A percentile compares a stretch with the other conserved stretches of the same genome.
These are phyloP conservation scores for Agriopis aurantiaria DNA, from an alignment of 2,888 invertebrate species.

Conservation along the genomic window DNA sequence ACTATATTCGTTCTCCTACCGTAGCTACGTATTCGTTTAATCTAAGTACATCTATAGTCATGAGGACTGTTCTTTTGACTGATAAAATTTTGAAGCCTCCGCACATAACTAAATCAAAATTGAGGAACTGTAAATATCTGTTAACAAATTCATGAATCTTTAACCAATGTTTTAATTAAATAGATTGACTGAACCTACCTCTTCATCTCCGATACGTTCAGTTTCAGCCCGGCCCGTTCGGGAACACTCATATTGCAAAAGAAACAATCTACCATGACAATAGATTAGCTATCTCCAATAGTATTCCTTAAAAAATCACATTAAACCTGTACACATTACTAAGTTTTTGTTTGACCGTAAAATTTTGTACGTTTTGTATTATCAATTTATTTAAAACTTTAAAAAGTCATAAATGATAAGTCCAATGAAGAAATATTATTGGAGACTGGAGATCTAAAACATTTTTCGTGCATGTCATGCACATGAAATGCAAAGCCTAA, in stretches of 20 bases:
- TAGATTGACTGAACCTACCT: constrained; percentile 83
- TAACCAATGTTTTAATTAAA: constrained; percentile 56
- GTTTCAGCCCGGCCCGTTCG: constrained; percentile 78
- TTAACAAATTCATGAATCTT: constrained; percentile 32
- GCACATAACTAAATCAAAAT: constrained; percentile 75
- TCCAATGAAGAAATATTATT: constrained; percentile 74
- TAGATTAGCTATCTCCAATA: constrained; percentile 83
- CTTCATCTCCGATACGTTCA: constrained; percentile 78
- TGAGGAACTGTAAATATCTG: constrained; percentile 67
- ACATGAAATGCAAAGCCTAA: constrained; percentile 34
- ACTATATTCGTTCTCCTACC: constrained; percentile 66
- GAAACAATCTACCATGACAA: constrained; percentile 87
- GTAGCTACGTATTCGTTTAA: constrained; percentile 61
- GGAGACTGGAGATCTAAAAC: constrained; percentile 66
- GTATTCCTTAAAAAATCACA: constrained; percentile 64
- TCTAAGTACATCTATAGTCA: constrained; percentile 80
- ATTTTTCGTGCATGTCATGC: constrained; percentile 52
- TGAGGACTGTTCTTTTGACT: constrained; percentile 83
- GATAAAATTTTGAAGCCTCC: constrained; percentile 72
- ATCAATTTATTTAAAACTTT: neutral
- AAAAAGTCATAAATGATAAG: neutral
- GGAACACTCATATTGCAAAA: constrained; percentile 82
- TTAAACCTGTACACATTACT: constrained; percentile 34
- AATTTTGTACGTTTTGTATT: neutral
- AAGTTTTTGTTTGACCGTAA: neutral